Evolutionary conservation across 2,113 vertebrate species (phyloP), one percentile per base, ranked within the genome.

Genomic region (Oxyruncus cristatus): DNA sequence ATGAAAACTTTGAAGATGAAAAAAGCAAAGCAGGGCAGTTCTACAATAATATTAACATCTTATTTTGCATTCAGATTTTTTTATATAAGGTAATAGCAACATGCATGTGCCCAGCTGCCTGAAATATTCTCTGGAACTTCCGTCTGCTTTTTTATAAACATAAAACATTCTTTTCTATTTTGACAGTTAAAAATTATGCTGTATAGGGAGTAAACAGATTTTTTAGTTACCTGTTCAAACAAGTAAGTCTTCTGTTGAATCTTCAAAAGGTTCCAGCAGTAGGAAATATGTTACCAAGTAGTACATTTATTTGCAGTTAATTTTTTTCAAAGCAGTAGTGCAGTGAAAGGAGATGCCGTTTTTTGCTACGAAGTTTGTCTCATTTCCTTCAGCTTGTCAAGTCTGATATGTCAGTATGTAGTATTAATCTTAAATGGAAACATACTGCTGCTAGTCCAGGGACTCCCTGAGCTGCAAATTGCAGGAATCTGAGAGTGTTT

Each of bases 171-270:
- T 96, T 96, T 86, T 91, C 82, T 93, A 19, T 92, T 93, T 96
- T 96, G 93, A 95, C 96, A 96, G 82, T 96, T 96, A 92, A 95
- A 96, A 96, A 89, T 68, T 33, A 74, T 72, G 79, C 73, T 89
- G 68, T 89, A 74, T 84, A 95, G 91, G 75, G 85, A 94, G 91
- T 96, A 96, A 96, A 96, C 95, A 95, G 93, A 96, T 92, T 96
- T 96, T 95, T 93, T 91, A 93, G 79, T 91, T 96, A 94, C 95
- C 76, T 96, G 96, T 96, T 97, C 83, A 85, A 94, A 95, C 96
- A 96, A 85, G 96, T 88, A 86, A 63, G 83, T 85, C 76, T 90
- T 87, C 92, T 91, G 68, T 91, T 92, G 62, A 96, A 89, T 95
- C 93, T 96, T 96, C 93, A 96, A 91, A 97, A 97, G 94, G 28